Evolutionary conservation across 2,888 invertebrate species (phyloP).

Genomic region (Yponomeuta sedellus): DNA sequence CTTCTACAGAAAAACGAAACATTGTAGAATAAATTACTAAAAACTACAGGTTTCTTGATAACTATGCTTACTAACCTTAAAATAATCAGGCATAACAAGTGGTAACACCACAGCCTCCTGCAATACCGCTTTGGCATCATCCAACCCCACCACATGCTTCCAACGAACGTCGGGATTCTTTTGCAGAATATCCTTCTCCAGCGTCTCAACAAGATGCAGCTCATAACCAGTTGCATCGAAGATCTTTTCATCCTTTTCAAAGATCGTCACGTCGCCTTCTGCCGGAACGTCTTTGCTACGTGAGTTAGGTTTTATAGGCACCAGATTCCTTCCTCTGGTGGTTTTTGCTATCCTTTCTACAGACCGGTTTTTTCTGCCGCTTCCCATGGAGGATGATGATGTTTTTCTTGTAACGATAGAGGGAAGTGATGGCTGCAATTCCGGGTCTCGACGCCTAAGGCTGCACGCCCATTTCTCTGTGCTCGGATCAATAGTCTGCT

Average conservation of each 20-base stretch:
- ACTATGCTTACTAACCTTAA: conserved; percentile 73
- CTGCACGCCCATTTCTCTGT: conserved; percentile 84
- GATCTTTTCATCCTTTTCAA: conserved; percentile 64
- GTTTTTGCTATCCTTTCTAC: conserved; percentile 59
- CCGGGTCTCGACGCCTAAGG: conserved; percentile 79
- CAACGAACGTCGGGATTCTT: conserved; percentile 89
- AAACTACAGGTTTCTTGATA: no score
- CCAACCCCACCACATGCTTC: conserved; percentile 84
- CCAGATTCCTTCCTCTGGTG: conserved; percentile 40
- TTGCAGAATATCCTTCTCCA: conserved; percentile 90
- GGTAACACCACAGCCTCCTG: conserved; percentile 93
- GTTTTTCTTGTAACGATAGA: conserved; percentile 71
- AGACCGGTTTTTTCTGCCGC: conserved; percentile 60
- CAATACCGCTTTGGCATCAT: conserved; percentile 84
- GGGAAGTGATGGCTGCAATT: conserved; percentile 79
- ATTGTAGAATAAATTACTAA: no score
- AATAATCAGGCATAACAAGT: conserved; percentile 91
- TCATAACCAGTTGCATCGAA: conserved; percentile 85
- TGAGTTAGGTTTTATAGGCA: conserved; percentile 52
- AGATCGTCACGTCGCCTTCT: conserved; percentile 55
- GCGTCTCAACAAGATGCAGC: conserved; percentile 84
- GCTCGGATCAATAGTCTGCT: conserved; percentile 43
- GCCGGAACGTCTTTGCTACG: conserved; percentile 50
- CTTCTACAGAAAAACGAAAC: no score
- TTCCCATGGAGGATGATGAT: conserved; percentile 68